Conservation (phyloP, 2,888 invertebrate genomes). For the Troglohyphantes excavatus region DNA sequence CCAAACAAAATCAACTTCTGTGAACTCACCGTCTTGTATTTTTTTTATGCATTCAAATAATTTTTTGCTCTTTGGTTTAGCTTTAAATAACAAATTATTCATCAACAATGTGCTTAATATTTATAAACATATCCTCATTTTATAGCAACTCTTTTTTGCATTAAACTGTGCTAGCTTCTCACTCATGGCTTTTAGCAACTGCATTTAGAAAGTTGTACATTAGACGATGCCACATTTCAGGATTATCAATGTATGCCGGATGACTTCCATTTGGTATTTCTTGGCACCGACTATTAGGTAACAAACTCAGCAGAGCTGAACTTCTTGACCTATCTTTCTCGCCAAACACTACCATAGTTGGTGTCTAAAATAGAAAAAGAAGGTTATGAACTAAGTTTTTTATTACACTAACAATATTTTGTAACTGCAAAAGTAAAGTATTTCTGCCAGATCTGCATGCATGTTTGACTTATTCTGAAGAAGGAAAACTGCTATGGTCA, state of each 20-base stretch:
- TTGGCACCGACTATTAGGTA: constrained; percentile 82
- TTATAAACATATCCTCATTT: too few relatives aligned
- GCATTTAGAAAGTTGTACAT: constrained; percentile 83
- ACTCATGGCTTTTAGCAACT: not conserved
- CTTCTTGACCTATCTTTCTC: constrained; percentile 82
- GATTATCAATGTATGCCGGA: constrained; percentile 83
- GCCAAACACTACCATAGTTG: constrained; percentile 84
- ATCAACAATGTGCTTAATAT: too few relatives aligned
- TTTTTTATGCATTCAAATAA: too few relatives aligned
- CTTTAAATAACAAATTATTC: too few relatives aligned
- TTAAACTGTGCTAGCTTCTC: too few relatives aligned
- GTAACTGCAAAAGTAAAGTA: not conserved
- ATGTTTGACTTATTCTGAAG: too few relatives aligned
- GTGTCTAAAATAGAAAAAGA: constrained; percentile 82
- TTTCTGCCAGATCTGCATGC: not conserved
- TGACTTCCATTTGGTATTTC: constrained; percentile 83
- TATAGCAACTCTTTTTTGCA: too few relatives aligned
- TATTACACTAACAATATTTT: not conserved
- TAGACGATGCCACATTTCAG: constrained; percentile 83
- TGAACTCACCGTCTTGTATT: too few relatives aligned
- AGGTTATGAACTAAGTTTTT: not conserved
- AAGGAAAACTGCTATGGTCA: too few relatives aligned
- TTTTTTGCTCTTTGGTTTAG: too few relatives aligned
- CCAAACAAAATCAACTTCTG: too few relatives aligned
- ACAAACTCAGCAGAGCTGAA: constrained; percentile 81